A percentile compares a stretch with the other conserved stretches of the same genome.
phyloP scores from a whole-genome alignment of 2,888 invertebrate species.

The Trissolcus brochymenae region DNA sequence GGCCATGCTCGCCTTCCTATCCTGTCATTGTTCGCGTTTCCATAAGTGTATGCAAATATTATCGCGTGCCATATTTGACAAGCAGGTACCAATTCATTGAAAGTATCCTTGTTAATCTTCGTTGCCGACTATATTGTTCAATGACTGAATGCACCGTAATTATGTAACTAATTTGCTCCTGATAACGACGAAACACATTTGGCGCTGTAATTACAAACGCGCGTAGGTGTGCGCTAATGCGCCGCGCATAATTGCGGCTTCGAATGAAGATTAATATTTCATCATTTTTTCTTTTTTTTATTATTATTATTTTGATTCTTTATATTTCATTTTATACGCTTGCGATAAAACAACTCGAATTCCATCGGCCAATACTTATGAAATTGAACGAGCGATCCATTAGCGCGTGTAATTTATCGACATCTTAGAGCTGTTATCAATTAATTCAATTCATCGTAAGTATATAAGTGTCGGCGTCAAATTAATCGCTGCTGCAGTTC shows the following conservation, averaged over 20 bases:
- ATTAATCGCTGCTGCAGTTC: constrained; percentile 13
- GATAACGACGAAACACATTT: constrained; percentile 57
- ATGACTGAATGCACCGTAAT: constrained; percentile 49
- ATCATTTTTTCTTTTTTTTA: no score
- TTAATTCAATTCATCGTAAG: constrained; percentile 21
- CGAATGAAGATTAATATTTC: constrained; percentile 55
- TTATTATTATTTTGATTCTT: background rate
- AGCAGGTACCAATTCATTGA: constrained; percentile 50
- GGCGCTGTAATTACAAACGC: constrained; percentile 50
- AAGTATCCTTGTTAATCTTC: constrained; percentile 52
- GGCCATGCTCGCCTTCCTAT: constrained; percentile 13
- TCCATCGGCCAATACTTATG: constrained; percentile 40
- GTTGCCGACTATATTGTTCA: constrained; percentile 41
- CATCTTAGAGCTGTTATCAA: constrained; percentile 29
- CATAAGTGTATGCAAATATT: constrained; percentile 50
- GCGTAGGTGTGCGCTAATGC: constrained; percentile 35
- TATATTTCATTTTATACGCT: constrained; percentile 4
- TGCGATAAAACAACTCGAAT: constrained; percentile 29
- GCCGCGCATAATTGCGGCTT: constrained; percentile 46
- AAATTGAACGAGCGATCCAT: constrained; percentile 47
- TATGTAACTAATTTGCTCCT: constrained; percentile 58
- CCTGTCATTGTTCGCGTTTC: constrained; percentile 37
- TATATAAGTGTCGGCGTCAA: constrained; percentile 15
- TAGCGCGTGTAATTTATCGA: constrained; percentile 43
- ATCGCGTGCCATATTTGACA: constrained; percentile 54